A percentile compares a stretch with the other conserved stretches of the same genome.
Evolutionary conservation across 64 coral and sea anemone genomes (phyloP).

Genomic region (Platygyra sinensis): DNA sequence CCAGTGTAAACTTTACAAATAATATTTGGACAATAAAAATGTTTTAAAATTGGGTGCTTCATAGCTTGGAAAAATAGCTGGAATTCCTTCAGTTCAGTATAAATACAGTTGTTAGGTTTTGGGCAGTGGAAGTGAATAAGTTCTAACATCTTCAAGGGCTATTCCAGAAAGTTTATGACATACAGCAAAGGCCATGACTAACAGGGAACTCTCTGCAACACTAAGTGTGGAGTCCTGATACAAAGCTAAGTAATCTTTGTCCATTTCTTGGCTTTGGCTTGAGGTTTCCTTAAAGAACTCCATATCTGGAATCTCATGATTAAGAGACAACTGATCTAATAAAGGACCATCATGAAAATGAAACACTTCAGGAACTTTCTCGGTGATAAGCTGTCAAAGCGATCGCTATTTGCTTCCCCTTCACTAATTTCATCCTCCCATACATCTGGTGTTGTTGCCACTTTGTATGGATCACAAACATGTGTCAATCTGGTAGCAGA

Average conservation of each 20-base stretch:
- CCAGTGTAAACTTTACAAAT: conserved; percentile 31
- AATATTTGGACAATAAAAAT: conserved; percentile 40
- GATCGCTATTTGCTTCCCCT: neutral
- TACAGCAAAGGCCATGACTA: conserved; percentile 53
- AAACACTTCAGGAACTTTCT: neutral
- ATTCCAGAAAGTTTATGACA: conserved; percentile 33
- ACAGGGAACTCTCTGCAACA: conserved; percentile 18
- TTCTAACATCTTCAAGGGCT: conserved; percentile 30
- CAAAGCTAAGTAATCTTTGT: neutral
- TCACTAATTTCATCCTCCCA: too few species aligned
- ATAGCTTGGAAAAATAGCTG: conserved; percentile 42
- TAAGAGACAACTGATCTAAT: neutral
- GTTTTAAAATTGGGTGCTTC: conserved; percentile 27
- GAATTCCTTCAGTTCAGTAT: conserved; percentile 48
- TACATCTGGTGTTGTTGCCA: too few species aligned
- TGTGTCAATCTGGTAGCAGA: too few species aligned
- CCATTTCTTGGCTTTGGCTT: neutral
- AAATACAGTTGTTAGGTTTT: conserved; percentile 11
- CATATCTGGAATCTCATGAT: conserved; percentile 25
- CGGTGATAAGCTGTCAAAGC: neutral
- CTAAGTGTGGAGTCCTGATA: conserved; percentile 20
- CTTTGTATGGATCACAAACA: too few species aligned
- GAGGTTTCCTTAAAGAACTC: neutral
- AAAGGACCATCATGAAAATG: conserved; percentile 2
- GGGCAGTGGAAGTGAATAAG: conserved; percentile 31